A percentile compares a stretch with the other conserved stretches of the same genome.
These are phyloP conservation scores for Gnathonemus echidnorhynchus DNA, from an alignment of 2,113 vertebrate species.

Conservation along the genomic window DNA sequence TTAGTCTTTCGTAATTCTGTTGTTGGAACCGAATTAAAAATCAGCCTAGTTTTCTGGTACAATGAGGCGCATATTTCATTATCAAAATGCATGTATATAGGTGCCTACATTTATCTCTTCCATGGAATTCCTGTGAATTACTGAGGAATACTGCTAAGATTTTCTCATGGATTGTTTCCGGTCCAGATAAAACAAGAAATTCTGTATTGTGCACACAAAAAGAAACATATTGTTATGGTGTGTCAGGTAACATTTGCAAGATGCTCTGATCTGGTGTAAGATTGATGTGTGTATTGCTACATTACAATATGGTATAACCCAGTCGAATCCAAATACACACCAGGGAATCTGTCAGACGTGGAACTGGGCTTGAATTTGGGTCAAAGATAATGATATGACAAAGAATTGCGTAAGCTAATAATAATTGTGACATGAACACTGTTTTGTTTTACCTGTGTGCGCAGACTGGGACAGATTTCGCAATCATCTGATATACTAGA, in stretches of 20 bases:
- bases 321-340: not conserved
- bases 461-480: not conserved
- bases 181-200: not conserved
- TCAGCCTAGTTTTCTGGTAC: not conserved
- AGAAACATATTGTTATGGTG: not conserved
- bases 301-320: not conserved
- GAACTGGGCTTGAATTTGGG: not conserved
- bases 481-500: not conserved
- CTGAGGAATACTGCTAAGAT: not conserved
- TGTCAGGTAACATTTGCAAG: not conserved
- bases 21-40: not conserved
- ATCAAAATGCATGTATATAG: not conserved
- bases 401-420: not conserved
- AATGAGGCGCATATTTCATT: not conserved
- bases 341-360: not conserved
- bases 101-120: not conserved
- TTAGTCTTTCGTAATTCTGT: not conserved
- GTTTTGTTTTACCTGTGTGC: not conserved
- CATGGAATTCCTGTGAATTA: not conserved
- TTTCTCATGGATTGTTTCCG: not conserved
- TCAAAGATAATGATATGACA: not conserved
- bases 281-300: not conserved
- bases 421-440: not conserved
- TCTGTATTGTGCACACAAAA: not conserved
- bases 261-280: not conserved